These are phyloP conservation scores for Otolemur garnettii DNA, from an alignment of 2,113 vertebrate genomes.

Conservation along the genomic window DNA sequence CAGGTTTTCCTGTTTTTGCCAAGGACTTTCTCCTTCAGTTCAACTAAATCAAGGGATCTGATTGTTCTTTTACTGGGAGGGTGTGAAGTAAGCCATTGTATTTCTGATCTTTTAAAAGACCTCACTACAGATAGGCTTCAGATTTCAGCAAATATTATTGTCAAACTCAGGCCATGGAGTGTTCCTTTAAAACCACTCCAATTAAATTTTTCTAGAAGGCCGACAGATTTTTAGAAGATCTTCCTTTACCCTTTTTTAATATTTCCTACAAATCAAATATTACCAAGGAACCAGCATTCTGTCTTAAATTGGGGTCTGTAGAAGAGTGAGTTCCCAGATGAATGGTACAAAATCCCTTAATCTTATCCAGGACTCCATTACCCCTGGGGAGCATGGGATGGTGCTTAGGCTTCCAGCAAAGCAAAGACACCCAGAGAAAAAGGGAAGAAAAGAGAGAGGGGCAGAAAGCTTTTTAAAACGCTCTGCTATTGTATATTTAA, in stretches of 20 bases:
- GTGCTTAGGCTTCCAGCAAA: not conserved
- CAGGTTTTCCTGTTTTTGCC: not conserved
- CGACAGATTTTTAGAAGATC: not conserved
- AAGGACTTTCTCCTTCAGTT: not conserved
- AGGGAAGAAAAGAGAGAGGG: not conserved
- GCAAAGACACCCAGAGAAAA: not conserved
- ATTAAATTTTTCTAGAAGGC: constrained; percentile 46
- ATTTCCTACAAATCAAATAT: not conserved
- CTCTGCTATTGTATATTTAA: constrained; percentile 16
- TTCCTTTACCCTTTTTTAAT: not conserved
- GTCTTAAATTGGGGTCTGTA: not conserved
- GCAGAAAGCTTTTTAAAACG: not conserved
- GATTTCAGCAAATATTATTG: not conserved
- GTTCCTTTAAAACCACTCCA: constrained; percentile 26
- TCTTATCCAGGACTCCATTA: not conserved
- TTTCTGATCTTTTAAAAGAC: constrained; percentile 32
- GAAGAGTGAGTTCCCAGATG: not conserved
- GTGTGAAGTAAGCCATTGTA: not conserved
- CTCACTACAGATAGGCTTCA: not conserved
- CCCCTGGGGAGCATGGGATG: not conserved
- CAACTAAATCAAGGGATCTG: not conserved
- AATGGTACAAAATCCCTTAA: not conserved
- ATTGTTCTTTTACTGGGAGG: not conserved
- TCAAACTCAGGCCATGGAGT: not conserved
- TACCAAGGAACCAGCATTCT: not conserved